Conservation (phyloP, 2,797 vertebrate genomes). For the Denticeps clupeoides region DNA sequence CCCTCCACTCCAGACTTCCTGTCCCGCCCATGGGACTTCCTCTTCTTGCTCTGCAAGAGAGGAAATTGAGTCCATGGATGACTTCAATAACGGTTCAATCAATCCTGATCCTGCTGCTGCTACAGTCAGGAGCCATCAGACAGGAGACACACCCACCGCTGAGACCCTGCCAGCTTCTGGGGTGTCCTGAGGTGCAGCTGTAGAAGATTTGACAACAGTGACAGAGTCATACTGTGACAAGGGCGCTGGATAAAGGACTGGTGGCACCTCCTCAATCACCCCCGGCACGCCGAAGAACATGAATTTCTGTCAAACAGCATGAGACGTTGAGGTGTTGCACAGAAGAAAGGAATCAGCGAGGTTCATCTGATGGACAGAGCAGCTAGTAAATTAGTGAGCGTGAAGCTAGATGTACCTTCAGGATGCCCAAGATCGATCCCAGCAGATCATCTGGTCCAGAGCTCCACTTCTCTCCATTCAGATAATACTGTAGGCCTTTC, state of each 20-base stretch:
- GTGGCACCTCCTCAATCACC: conserved; percentile 75
- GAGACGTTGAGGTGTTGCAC: too few relatives aligned
- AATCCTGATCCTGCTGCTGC: too few relatives aligned
- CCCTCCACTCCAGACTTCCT: conserved; percentile 68
- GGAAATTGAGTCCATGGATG: background rate
- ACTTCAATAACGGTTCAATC: background rate
- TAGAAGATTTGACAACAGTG: conserved; percentile 39
- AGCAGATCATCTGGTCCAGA: conserved; percentile 70
- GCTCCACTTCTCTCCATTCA: conserved; percentile 86
- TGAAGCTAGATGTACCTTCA: conserved; percentile 67
- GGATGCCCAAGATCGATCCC: conserved; percentile 74
- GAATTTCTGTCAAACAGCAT: conserved; percentile 59
- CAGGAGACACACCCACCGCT: conserved; percentile 2
- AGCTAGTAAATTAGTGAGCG: background rate
- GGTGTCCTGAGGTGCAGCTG: conserved; percentile 52
- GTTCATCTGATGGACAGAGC: background rate
- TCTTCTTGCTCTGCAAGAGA: conserved; percentile 72
- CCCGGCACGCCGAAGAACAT: conserved; percentile 91
- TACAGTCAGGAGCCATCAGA: too few relatives aligned
- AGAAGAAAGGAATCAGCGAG: background rate
- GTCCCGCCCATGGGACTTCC: conserved; percentile 72
- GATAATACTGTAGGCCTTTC: conserved; percentile 81
- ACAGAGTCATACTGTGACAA: conserved; percentile 81
- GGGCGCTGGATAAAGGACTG: conserved; percentile 75
- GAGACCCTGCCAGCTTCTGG: conserved; percentile 1